Evolutionary conservation across 2,797 vertebrate species (phyloP), one percentile per base, ranked within the genome.

Genomic region (Sebastes jordani): DNA sequence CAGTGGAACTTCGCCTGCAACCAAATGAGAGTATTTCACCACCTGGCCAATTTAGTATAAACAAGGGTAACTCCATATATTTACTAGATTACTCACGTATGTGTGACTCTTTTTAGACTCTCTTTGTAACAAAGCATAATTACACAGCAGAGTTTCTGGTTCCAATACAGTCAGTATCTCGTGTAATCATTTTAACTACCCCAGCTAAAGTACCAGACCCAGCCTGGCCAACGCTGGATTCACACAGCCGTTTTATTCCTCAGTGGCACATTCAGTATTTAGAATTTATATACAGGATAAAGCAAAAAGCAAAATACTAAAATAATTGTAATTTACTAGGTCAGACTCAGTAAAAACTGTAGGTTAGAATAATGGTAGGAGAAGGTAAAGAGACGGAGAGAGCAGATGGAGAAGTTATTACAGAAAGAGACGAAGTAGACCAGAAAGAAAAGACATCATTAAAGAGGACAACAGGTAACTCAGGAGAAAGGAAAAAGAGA

Each of bases 11-110:
- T 42, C 3, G 56, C 79, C 86, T 74, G 46, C 23, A 85, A 32
- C 29, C 52, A 55, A 76, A 6, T 61, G 59, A 70, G 63, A 82
- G 7, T 69, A 79, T 82, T 88, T 75, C 59, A 76, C 55, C 63
- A 78, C 49, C 73, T 82, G 74, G 79, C 23, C 67, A 72, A 76
- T 30, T 72, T n/a, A 80, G 36, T 9, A 70, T 46, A 81, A 78
- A 70, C 52, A 68, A 77, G 36, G 23, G 30, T 68, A 49, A 77
- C 64, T 74, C 1, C 3, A 78, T 74, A 69, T 71, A 81, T 65
- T 49, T 71, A 66, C 67, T 46, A 60, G 49, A 70, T 78, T 76
- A 79, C 69, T 78, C 13, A 25, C 77, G 25, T 20, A 52, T 36
- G 7, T 79, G 59, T 65, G 67, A 62, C 23, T 38, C 14, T 55